These are phyloP conservation scores for Volucella zonaria DNA, from an alignment of 2,888 invertebrate species.

Conservation along the genomic window DNA sequence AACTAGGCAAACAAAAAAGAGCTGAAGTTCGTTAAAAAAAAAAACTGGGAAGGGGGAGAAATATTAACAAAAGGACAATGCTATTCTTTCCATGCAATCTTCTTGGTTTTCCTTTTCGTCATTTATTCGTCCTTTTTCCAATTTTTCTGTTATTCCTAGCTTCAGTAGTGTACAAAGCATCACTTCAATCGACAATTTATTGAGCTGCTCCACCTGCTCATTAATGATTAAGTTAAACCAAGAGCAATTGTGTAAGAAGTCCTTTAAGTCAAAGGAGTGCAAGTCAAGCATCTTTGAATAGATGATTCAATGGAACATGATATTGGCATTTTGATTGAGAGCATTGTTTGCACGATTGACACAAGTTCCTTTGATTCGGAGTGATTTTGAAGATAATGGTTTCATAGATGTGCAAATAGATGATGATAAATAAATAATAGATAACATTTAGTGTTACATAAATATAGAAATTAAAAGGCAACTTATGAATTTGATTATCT, in stretches of 20 bases:
- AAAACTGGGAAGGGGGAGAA: conserved; percentile 25
- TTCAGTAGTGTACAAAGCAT: conserved; percentile 47
- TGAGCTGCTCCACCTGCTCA: conserved; percentile 73
- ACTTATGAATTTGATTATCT: no score
- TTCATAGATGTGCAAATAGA: no score
- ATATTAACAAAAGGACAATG: conserved; percentile 35
- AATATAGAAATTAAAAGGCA: no score
- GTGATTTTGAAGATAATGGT: no score
- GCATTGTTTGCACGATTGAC: no score
- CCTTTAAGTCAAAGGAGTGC: conserved; percentile 8
- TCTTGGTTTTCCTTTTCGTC: conserved; percentile 29
- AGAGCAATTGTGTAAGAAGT: conserved; percentile 42
- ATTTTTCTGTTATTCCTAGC: neutral
- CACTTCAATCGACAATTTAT: conserved; percentile 71
- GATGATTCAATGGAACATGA: neutral
- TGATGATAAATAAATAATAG: no score
- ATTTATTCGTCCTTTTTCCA: neutral
- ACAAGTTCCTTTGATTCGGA: no score
- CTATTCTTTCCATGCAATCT: neutral
- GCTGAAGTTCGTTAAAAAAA: conserved; percentile 4
- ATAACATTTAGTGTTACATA: no score
- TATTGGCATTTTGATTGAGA: neutral
- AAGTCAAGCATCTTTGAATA: conserved; percentile 7
- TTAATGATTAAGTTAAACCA: conserved; percentile 67
- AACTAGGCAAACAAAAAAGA: conserved; percentile 14